Base-by-base conservation (phyloP, 2,888 invertebrate genomes). In the Diaphora mendica region DNA sequence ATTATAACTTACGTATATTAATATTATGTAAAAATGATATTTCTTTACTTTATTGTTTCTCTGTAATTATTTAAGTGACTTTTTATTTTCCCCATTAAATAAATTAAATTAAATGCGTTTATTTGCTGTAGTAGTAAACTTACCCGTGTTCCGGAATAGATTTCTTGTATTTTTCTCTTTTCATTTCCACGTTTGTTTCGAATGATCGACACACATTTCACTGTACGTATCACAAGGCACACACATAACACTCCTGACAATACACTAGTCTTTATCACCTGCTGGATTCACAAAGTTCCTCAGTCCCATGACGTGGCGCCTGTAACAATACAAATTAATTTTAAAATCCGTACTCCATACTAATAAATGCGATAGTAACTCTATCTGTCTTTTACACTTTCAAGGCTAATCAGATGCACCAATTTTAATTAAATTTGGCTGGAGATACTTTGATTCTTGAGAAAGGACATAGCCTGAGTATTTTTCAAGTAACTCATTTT, bases 81-180 rank as follows among this genome's bases (percentile, higher is more conserved):
- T 17, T 20, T 20, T 51, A 51, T 20, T 20, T 51, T 51, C 23
- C 23, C 20, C 8, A 51, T 23, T 51, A 51, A 51, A 51, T 23
- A 20, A 51, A 23, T 51, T 20, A 8, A 51, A 23, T 23, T 51
- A 23, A 23, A 51, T 23, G 51, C 23, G 8, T 8, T 23, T 20
- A 8, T 23, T 23, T n/a, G 23, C 0, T 30, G 30, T 62, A 62
- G 30, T 17, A 7, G 1, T 55, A 66, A 73, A 88, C 94, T 92
- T 82, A 95, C 95, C 93, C 86, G 87, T 91, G 84, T 91, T 90
- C 87, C 86, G 87, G 89, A 84, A 85, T 85, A 81, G 84, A 87
- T 85, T 85, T 88, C 94, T 94, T 95, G 87, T 95, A 95, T 92
- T 95, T 95, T 95, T 95, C 95, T 91, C 94, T 95, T 95, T 95